Evolutionary conservation across 2,797 vertebrate species (phyloP).

Genomic region (Peromyscus eremicus): DNA sequence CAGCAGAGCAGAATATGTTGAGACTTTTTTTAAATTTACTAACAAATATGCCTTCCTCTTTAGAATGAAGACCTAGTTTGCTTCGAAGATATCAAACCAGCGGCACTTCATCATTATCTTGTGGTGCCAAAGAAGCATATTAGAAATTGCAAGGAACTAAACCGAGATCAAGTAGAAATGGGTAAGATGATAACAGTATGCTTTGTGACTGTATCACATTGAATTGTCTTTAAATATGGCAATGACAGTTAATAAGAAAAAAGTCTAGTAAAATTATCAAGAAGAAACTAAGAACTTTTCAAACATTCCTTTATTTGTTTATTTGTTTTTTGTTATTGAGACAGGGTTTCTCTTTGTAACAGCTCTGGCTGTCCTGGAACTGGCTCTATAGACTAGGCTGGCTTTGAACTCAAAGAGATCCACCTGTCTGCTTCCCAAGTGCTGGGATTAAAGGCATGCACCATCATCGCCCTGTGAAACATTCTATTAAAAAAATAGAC

Average conservation of each 20-base stretch:
- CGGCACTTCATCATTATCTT: constrained; percentile 96
- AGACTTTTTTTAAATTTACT: constrained; percentile 36
- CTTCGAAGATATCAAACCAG: constrained; percentile 96
- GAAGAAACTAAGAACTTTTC: constrained; percentile 8
- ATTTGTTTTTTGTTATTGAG: not conserved
- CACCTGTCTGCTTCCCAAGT: too few relatives aligned
- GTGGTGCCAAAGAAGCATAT: constrained; percentile 96
- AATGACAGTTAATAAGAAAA: not conserved
- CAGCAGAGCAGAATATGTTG: not conserved
- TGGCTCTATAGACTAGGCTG: too few relatives aligned
- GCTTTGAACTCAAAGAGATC: too few relatives aligned
- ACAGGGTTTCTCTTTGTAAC: too few relatives aligned
- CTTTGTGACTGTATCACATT: not conserved
- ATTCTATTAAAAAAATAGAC: not conserved
- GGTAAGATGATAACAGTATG: constrained; percentile 86
- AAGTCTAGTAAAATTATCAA: not conserved
- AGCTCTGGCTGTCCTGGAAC: too few relatives aligned
- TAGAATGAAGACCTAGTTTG: constrained; percentile 95
- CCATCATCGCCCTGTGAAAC: not conserved
- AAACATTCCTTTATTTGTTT: not conserved
- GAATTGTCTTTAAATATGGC: not conserved
- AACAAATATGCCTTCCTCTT: constrained; percentile 1
- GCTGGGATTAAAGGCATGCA: too few relatives aligned
- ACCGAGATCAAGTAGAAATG: constrained; percentile 91
- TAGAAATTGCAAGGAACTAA: constrained; percentile 95